Evolutionary conservation across 1,140 invertebrate genomes (phyloP), one percentile per base, ranked within the genome.

Genomic region (Drosophila subpulchrella): DNA sequence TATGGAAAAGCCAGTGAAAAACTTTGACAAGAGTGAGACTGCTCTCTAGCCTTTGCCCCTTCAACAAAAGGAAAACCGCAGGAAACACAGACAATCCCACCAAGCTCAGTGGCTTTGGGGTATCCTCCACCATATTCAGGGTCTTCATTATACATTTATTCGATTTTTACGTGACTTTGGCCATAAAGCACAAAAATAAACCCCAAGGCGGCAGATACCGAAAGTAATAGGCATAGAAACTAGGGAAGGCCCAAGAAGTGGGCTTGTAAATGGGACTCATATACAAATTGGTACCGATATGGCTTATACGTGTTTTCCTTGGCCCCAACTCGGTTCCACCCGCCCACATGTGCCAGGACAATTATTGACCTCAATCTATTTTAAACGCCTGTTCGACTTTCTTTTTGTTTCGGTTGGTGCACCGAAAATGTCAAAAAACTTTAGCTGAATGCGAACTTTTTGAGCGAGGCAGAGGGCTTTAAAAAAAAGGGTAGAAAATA

Each of bases 71-170:
- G 17, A 17, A 53, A 57, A 44, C 57, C 56, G 39, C 53, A 66
- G 27, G 15, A 24, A 42, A 42, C 72, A 61, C 75, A 77, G 39
- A 70, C 62, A 63, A 34, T 32, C 38, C 53, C 44, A 47, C 13
- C 41, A 42, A 46, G 70, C 39, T 78, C 74, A 78, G 55, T 71
- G 74, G 75, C 75, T 78, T 63, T 71, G 39, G 58, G 27, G 24
- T 65, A 44, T 32, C 38, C 47, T 20, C 50, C 71, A 39, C 27
- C 51, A 17, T 34, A 53, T 32, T 58, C 65, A 46, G 44, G 44
- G 68, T 55, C 81, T 84, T 79, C 81, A 84, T 84, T 84, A 84
- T 73, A 84, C 81, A 84, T 84, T 84, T 84, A 84, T 84, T 84
- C 61, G 81, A 84, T 79, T 84, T 83, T 84, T 84, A 84, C 81